Conservation (phyloP, 2,888 invertebrate genomes). For the Patella depressa region DNA sequence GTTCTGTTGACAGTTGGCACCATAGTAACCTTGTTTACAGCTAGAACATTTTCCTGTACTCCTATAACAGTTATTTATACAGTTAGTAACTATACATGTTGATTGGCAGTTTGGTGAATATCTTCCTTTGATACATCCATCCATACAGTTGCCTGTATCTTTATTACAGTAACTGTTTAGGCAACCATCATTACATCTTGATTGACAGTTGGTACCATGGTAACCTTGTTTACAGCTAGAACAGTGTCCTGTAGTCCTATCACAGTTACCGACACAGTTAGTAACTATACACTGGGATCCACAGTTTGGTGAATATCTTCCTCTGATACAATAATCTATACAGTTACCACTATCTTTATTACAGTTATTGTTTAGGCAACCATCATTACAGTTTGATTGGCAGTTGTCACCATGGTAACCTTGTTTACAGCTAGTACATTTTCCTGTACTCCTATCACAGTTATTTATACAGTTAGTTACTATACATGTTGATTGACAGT, state of each 20-base stretch:
- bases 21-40: slow-evolving; percentile 30
- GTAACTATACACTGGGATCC: slow-evolving; percentile 22
- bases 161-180: too few relatives aligned
- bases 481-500: slow-evolving; percentile 7
- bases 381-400: too few relatives aligned
- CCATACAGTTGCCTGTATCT: too few relatives aligned
- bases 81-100: too few relatives aligned
- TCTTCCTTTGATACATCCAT: too few relatives aligned
- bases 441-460: too few relatives aligned
- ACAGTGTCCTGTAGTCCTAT: slow-evolving; percentile 1
- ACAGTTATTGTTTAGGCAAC: too few relatives aligned
- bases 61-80: background rate
- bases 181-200: too few relatives aligned
- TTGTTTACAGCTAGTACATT: too few relatives aligned
- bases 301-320: slow-evolving; percentile 39
- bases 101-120: slow-evolving; percentile 30
- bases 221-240: slow-evolving; percentile 32
- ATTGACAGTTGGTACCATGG: slow-evolving; percentile 22
- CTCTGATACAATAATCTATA: too few relatives aligned
- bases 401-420: too few relatives aligned
- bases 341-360: too few relatives aligned
- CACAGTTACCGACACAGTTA: background rate
- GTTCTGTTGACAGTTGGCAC: slow-evolving; percentile 25
- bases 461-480: slow-evolving; percentile 8
- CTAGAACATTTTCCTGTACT: slow-evolving; percentile 15